Evolutionary conservation across 2,797 vertebrate species (phyloP), one percentile per base, ranked within the genome.

Genomic region (Halcyon leucocephala): DNA sequence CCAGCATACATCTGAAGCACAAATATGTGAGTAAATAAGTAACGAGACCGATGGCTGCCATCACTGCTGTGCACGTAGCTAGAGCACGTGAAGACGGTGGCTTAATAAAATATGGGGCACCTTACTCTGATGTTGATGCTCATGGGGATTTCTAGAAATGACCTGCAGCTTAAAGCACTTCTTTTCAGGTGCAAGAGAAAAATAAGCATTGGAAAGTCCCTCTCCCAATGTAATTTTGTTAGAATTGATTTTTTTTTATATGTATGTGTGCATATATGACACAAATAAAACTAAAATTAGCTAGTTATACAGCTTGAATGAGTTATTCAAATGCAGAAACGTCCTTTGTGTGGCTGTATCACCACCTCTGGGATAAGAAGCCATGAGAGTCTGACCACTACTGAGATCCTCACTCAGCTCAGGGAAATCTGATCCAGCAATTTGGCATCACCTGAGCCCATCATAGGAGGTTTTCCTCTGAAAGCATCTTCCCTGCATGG

Each of bases 61-160:
- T 58, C 73, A 8, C 29, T 20, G 39, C n/a, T 4, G 2, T 26
- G 22, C 70, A 49, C 25, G n/a, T 0, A 58, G 54, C 76, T 74
- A 48, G 74, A 70, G 70, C 37, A 54, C 0, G 2, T 41, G 55
- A 90, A 67, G 48, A 79, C 0, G 3, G 16, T 26, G 54, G 72
- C 41, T 73, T 73, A 70, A 82, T 62, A 91, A 79, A 86, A 82
- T 52, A 77, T 0, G 78, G 73, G 64, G 82, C 64, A 25, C 31
- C 42, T 94, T 77, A 60, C 22, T 84, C 80, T 52, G 64, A 65
- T 21, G 9, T 21, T 28, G 48, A 84, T 73, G 66, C 58, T 89
- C 70, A 15, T 31, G 41, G 33, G 66, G 18, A 52, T 71, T 92
- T 90, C 74, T 89, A 78, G 86, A 87, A 95, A 78, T 12, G 9